Conservation (phyloP, 2,797 vertebrate species). For the Smutsia gigantea region DNA sequence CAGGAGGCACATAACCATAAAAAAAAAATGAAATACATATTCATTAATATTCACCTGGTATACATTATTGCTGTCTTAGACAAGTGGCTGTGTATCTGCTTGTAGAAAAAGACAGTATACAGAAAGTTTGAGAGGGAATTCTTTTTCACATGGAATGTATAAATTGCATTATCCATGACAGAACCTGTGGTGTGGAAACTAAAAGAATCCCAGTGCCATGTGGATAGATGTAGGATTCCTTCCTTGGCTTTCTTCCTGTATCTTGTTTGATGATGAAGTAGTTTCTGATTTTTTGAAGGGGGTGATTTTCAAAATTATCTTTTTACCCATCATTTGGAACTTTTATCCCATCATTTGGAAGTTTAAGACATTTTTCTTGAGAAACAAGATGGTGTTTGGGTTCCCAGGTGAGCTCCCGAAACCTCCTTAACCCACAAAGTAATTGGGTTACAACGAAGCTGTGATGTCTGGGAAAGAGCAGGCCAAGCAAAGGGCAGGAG, state of each 20-base stretch:
- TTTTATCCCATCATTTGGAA: neutral
- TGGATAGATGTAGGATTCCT: neutral
- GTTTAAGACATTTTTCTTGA: neutral
- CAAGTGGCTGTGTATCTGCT: neutral
- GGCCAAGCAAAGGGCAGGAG: neutral
- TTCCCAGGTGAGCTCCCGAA: neutral
- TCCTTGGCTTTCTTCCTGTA: neutral
- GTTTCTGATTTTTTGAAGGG: neutral
- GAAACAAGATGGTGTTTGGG: neutral
- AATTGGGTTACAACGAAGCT: neutral
- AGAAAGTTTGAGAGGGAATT: neutral
- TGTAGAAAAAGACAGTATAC: neutral
- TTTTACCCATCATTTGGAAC: neutral
- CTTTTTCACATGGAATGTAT: neutral
- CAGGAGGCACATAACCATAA: neutral
- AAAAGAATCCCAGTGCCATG: neutral
- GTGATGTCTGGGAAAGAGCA: neutral
- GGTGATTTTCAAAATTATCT: neutral
- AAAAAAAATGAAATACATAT: neutral
- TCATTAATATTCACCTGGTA: constrained; percentile 31
- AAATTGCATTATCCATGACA: neutral
- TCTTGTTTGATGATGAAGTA: neutral
- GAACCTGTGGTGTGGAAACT: neutral
- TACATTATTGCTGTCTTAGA: neutral
- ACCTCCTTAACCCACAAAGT: neutral